These are phyloP conservation scores for Globodera rostochiensis DNA, from an alignment of 1,140 invertebrate species.

Conservation along the genomic window DNA sequence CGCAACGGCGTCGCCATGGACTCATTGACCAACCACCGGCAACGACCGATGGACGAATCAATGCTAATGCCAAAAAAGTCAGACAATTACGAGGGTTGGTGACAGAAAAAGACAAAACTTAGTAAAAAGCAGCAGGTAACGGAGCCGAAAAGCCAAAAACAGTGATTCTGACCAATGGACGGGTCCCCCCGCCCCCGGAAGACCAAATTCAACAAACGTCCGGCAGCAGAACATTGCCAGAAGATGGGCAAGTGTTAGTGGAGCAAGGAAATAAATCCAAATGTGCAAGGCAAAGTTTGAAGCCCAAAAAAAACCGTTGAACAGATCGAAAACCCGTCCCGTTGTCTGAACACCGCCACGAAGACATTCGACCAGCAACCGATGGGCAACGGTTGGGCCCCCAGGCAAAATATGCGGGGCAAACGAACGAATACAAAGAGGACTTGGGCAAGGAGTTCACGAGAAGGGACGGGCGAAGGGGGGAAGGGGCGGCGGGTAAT, in stretches of 20 bases:
- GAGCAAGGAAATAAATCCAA: conserved; percentile 5
- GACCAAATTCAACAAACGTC: not conserved
- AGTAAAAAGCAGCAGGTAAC: not conserved
- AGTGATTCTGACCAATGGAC: conserved; percentile 26
- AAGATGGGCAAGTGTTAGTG: not conserved
- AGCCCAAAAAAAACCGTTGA: not conserved
- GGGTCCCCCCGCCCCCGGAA: not conserved
- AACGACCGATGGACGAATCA: not conserved
- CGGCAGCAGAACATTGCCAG: not conserved
- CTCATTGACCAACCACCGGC: not conserved
- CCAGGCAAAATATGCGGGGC: conserved; percentile 33
- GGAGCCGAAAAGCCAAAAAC: conserved; percentile 18
- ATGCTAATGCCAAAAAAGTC: conserved; percentile 13
- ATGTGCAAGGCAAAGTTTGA: not conserved
- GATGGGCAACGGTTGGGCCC: conserved; percentile 32
- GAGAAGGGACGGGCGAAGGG: not conserved
- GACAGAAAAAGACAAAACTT: not conserved
- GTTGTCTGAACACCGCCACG: conserved; percentile 23
- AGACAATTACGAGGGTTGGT: not conserved
- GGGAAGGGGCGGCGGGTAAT: not conserved
- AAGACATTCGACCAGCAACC: conserved; percentile 29
- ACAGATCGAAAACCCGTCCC: not conserved
- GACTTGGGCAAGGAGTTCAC: conserved; percentile 35
- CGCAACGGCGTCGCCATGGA: conserved; percentile 17
- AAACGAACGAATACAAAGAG: conserved; percentile 42